phyloP scores from a whole-genome alignment of 2,888 invertebrate species.

The Beris chalybata region DNA sequence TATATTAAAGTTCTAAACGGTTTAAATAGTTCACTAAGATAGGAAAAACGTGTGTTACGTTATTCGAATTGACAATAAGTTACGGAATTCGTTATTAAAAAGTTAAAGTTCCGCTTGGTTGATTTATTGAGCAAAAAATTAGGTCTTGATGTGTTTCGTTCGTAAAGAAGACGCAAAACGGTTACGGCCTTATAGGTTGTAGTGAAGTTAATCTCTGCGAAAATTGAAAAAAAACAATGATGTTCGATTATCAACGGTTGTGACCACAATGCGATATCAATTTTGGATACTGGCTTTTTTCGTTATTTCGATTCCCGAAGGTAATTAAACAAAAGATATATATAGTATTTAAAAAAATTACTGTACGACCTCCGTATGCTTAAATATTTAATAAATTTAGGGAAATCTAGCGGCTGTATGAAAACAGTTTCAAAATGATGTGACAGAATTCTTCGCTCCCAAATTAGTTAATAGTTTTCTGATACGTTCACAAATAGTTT shows the following conservation, averaged over 20 bases:
- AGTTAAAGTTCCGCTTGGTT: too few species aligned
- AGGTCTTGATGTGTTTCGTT: background rate
- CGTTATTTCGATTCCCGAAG: conserved; percentile 24
- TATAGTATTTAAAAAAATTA: too few species aligned
- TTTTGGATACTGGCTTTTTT: conserved; percentile 28
- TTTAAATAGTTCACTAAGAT: too few species aligned
- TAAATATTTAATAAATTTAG: too few species aligned
- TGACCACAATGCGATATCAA: conserved; percentile 30
- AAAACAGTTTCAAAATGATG: too few species aligned
- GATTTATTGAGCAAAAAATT: too few species aligned
- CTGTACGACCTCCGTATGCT: too few species aligned
- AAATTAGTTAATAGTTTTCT: too few species aligned
- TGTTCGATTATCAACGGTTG: conserved; percentile 12
- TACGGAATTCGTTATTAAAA: too few species aligned
- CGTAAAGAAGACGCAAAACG: conserved; percentile 10
- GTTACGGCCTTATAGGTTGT: conserved; percentile 2
- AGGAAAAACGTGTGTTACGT: background rate
- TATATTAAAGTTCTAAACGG: background rate
- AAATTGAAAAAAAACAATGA: conserved; percentile 2
- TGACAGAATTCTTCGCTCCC: too few species aligned
- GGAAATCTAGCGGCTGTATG: too few species aligned
- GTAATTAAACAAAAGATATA: background rate
- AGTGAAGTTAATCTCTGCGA: conserved; percentile 1
- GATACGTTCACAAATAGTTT: too few species aligned
- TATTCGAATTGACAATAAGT: background rate